Base-by-base conservation (phyloP, 1,140 invertebrate genomes). In the Prorops nasuta region DNA sequence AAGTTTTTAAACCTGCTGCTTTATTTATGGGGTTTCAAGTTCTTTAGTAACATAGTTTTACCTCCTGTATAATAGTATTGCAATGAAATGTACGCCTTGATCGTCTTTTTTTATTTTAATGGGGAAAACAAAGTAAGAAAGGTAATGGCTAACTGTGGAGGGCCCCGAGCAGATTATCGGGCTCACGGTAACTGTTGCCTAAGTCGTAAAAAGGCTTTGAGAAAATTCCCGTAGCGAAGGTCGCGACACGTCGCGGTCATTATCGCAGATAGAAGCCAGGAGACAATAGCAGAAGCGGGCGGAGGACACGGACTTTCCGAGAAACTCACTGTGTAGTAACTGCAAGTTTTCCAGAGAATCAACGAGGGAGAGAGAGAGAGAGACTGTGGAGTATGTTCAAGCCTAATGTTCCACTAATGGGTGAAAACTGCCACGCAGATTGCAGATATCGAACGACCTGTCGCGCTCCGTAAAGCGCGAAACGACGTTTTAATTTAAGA, bases 401-500 rank as follows among this genome's bases (percentile, higher is more conserved):
- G n/a, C 43, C 37, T 16, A 35, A 10, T 16, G 28, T 20, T 19
- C 20, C 20, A 12, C 22, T 55, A 59, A 44, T 48, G 36, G 47
- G 19, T 35, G 21, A 48, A 48, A 54, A 55, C 17, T 41, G 12
- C 18, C 21, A 14, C 6, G 19, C 9, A 59, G 45, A 59, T 54
- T 16, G 31, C 6, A 34, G 45, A 48, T 54, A 50, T 46, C 41
- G 12, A 14, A 14, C 9, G 17, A 37, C 28, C 14, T 9, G 21
- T n/a, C n/a, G n/a, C n/a, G n/a, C n/a, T n/a, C n/a, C n/a, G n/a
- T n/a, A 12, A 15, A 17, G n/a, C 18, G 21, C 21, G 35, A 44
- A 34, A 18, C 17, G 47, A 48, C 43, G 42, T 60, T 61, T 61
- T 60, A 61, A 61, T 61, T 61, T 43, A 32, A 60, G 58, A 60